Percentiles rank a stretch among this genome's conserved stretches.
These are phyloP conservation scores for Ascaphus truei DNA, from an alignment of 2,113 vertebrate species.

Conservation along the genomic window DNA sequence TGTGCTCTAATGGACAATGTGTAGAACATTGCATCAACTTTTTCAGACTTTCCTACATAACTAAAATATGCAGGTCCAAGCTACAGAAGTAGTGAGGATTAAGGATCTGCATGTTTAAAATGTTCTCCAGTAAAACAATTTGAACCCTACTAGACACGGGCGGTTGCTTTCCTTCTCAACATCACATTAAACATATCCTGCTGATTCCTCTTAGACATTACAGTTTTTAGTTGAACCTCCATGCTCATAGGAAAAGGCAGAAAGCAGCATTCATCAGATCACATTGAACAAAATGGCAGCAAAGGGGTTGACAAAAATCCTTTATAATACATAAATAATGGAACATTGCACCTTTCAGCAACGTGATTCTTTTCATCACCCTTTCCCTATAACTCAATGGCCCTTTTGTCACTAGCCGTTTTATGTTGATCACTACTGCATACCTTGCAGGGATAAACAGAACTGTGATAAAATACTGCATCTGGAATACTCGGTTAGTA, in stretches of 20 bases:
- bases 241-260: background rate
- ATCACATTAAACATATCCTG: slow-evolving; percentile 11
- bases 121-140: slow-evolving; percentile 6
- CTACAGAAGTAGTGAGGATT: too few relatives aligned
- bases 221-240: background rate
- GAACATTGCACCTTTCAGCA: slow-evolving; percentile 10
- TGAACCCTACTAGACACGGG: background rate
- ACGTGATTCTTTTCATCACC: background rate
- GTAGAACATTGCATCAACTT: too few relatives aligned
- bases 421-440: background rate
- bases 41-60: too few relatives aligned
- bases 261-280: slow-evolving; percentile 29
- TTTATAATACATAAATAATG: slow-evolving; percentile 10
- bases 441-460: slow-evolving; percentile 9
- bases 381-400: background rate
- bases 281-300: slow-evolving; percentile 34
- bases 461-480: background rate
- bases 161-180: background rate
- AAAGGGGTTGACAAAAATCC: slow-evolving; percentile 16
- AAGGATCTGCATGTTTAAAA: too few relatives aligned
- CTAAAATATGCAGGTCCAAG: too few relatives aligned
- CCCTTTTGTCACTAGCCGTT: background rate
- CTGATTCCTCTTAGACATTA: slow-evolving; percentile 4
- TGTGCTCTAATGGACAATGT: too few relatives aligned
- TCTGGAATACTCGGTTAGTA: background rate